phyloP scores from a whole-genome alignment of 2,113 vertebrate genomes.

The Misgurnus mizolepis region DNA sequence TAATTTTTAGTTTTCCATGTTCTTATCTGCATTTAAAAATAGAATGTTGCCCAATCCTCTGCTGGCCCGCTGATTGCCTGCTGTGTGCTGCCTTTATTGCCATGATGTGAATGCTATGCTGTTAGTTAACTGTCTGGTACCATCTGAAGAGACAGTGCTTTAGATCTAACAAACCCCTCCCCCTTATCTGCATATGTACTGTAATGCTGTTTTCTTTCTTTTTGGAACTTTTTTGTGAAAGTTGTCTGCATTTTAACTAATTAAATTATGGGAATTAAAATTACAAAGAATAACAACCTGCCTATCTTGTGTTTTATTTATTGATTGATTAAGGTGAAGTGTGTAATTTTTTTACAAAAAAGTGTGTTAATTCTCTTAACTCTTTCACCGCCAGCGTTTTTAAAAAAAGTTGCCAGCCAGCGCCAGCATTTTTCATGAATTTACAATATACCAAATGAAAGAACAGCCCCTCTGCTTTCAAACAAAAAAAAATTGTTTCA shows the following conservation, averaged over 20 bases:
- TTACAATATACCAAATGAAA: no score
- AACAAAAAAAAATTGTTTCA: no score
- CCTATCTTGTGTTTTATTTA: constrained; percentile 2
- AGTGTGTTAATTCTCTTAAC: no score
- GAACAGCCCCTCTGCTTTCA: no score
- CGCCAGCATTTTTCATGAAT: no score
- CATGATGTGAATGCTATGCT: constrained; percentile 46
- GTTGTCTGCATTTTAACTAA: constrained; percentile 79
- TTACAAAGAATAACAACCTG: constrained; percentile 73
- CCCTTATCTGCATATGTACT: constrained; percentile 79
- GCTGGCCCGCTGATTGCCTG: constrained; percentile 43
- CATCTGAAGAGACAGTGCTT: constrained; percentile 65
- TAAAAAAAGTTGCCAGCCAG: no score
- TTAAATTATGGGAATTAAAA: constrained; percentile 85
- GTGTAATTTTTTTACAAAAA: no score
- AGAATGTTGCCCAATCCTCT: constrained; percentile 44
- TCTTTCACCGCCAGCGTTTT: no score
- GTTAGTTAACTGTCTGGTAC: constrained; percentile 52
- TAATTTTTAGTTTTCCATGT: constrained; percentile 24
- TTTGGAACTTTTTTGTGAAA: constrained; percentile 69
- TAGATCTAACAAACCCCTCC: constrained; percentile 70
- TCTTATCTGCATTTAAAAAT: constrained; percentile 36
- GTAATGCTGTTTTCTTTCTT: constrained; percentile 75
- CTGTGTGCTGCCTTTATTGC: constrained; percentile 42
- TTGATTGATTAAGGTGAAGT: no score